phyloP scores from a whole-genome alignment of 2,888 invertebrate species.

The Falcaria lacertinaria region DNA sequence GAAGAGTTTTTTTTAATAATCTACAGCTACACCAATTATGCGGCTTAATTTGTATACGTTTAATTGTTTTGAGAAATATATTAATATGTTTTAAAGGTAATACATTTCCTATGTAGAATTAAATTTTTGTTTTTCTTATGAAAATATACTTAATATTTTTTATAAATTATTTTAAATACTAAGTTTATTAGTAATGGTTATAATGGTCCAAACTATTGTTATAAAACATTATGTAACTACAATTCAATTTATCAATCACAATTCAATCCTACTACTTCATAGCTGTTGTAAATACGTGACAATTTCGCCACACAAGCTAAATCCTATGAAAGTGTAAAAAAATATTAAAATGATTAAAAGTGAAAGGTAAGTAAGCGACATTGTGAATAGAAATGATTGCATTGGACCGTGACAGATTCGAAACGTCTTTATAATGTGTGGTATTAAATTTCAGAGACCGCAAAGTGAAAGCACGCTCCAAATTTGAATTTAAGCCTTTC shows the following conservation, averaged over 20 bases:
- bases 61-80: no score
- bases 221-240: no score
- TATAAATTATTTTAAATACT: no score
- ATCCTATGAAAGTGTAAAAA: neutral
- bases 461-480: constrained; percentile 48
- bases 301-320: neutral
- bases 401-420: constrained; percentile 52
- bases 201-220: no score
- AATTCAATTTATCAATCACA: neutral
- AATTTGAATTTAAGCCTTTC: constrained; percentile 10
- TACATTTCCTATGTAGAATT: no score
- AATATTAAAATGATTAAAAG: constrained; percentile 7
- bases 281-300: neutral
- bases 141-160: no score
- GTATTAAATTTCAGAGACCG: constrained; percentile 53
- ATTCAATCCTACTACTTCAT: neutral
- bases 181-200: no score
- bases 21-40: no score
- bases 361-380: constrained; percentile 30
- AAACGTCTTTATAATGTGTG: constrained; percentile 47
- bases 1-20: no score
- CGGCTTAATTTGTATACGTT: no score
- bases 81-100: no score
- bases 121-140: no score
- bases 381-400: constrained; percentile 32